phyloP scores from a whole-genome alignment of 2,113 vertebrate species.

The Chascanopsetta lugubris region DNA sequence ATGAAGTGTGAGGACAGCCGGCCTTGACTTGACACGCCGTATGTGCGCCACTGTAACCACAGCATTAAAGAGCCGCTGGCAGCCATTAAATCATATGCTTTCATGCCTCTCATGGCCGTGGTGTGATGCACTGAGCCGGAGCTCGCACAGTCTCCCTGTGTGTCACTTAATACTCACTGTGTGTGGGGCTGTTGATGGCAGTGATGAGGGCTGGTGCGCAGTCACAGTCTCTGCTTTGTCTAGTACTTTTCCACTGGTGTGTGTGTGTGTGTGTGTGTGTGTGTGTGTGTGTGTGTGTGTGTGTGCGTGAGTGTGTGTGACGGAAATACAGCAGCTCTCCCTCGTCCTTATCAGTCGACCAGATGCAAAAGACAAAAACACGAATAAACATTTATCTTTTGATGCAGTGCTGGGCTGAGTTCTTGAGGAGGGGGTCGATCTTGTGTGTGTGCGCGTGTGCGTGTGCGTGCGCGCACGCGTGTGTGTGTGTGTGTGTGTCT shows the following conservation, averaged over 20 bases:
- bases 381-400: not conserved
- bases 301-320: not conserved
- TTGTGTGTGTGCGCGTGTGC: not conserved
- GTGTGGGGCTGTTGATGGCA: constrained; percentile 1
- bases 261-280: not conserved
- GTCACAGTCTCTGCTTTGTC: constrained; percentile 15
- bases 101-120: not conserved
- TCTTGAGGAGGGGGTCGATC: not conserved
- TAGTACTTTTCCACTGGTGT: constrained; percentile 65
- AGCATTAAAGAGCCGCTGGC: not conserved
- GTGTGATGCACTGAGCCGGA: constrained; percentile 3
- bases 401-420: constrained; percentile 5
- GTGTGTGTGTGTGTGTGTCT: too few relatives aligned
- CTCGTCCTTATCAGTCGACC: constrained; percentile 16
- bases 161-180: constrained; percentile 10
- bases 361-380: not conserved
- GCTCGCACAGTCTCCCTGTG: too few relatives aligned
- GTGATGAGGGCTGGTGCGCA: constrained; percentile 5
- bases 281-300: too few relatives aligned
- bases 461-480: too few relatives aligned
- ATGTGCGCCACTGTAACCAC: not conserved
- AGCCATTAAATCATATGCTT: not conserved
- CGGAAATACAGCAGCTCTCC: not conserved
- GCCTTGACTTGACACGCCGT: too few relatives aligned
- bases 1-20: too few relatives aligned